Percentiles rank a stretch among this genome's conserved stretches.
These are phyloP conservation scores for Prolemur simus DNA, from an alignment of 2,113 vertebrate species.

Conservation along the genomic window DNA sequence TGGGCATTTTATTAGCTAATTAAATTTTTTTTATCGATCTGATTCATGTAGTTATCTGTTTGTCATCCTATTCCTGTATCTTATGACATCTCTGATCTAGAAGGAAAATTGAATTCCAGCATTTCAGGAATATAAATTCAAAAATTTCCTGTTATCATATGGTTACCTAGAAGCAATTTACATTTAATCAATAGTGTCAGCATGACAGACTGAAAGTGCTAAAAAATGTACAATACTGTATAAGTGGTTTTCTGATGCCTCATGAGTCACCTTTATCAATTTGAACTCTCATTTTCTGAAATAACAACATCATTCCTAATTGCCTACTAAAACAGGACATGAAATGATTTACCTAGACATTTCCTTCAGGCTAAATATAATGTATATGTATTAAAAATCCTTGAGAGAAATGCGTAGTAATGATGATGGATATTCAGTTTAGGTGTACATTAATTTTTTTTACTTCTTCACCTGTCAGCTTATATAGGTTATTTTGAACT, in stretches of 20 bases:
- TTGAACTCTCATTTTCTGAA: conserved; percentile 62
- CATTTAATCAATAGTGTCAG: conserved; percentile 42
- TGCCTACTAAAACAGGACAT: conserved; percentile 63
- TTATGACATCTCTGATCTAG: conserved; percentile 23
- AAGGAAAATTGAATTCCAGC: background rate
- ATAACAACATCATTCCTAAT: conserved; percentile 66
- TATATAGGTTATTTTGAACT: conserved; percentile 56
- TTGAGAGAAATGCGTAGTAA: conserved; percentile 49
- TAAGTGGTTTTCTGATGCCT: conserved; percentile 48
- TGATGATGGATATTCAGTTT: conserved; percentile 52
- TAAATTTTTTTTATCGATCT: background rate
- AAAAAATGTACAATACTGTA: background rate
- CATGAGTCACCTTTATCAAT: conserved; percentile 44
- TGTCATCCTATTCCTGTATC: conserved; percentile 34
- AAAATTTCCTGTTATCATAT: conserved; percentile 28
- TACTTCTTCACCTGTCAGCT: conserved; percentile 50
- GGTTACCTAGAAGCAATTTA: conserved; percentile 57
- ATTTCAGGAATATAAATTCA: background rate
- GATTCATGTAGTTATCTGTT: background rate
- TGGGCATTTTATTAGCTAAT: background rate
- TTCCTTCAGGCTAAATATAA: conserved; percentile 64
- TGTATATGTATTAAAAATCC: conserved; percentile 34
- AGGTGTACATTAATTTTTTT: conserved; percentile 52
- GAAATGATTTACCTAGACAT: conserved; percentile 53
- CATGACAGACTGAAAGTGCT: conserved; percentile 11